Conservation (phyloP, 2,113 vertebrate species). For the Panthera tigris region DNA sequence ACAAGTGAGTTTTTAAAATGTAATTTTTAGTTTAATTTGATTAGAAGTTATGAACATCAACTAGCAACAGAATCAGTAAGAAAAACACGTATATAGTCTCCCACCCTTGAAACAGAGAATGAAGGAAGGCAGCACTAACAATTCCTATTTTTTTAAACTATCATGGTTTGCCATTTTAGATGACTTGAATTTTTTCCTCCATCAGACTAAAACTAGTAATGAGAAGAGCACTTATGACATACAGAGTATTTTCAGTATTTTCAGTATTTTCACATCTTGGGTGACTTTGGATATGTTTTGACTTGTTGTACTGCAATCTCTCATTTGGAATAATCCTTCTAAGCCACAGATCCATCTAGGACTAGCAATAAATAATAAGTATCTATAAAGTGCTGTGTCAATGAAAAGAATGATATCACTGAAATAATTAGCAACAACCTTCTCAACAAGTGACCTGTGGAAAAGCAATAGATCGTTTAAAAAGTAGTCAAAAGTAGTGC, state of each 20-base stretch:
- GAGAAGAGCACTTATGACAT: background rate
- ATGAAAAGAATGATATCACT: background rate
- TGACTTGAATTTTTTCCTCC: background rate
- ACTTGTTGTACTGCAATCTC: background rate
- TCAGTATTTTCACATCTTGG: background rate
- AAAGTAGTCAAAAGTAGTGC: background rate
- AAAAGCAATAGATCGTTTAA: background rate
- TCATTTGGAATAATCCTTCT: background rate
- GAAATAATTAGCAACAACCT: background rate
- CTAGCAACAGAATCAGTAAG: background rate
- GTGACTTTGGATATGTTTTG: background rate
- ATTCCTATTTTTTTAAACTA: background rate
- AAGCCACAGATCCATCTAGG: background rate
- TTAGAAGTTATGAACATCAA: conserved; percentile 2
- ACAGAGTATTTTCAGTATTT: background rate
- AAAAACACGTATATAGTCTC: background rate
- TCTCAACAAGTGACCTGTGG: background rate
- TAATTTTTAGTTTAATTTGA: background rate
- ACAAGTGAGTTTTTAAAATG: background rate
- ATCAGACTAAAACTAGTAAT: background rate
- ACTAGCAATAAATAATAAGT: background rate
- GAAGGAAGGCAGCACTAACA: background rate
- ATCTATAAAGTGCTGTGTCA: background rate
- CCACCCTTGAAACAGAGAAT: background rate
- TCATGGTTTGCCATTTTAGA: background rate